phyloP scores from a whole-genome alignment of 2,113 vertebrate species.

The Plestiodon gilberti region DNA sequence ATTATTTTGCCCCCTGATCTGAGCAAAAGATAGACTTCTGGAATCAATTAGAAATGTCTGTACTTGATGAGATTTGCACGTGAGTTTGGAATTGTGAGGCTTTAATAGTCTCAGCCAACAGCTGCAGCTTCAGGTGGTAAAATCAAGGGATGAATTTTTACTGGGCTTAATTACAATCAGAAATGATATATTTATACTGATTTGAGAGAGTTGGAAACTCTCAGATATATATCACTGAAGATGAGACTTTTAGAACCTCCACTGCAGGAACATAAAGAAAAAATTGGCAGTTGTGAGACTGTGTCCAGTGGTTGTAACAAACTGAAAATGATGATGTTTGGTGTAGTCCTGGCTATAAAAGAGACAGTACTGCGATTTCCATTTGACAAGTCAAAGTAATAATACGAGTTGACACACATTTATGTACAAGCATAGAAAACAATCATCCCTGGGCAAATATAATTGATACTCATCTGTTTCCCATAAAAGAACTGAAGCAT shows the following conservation, averaged over 20 bases:
- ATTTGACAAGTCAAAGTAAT: conserved; percentile 66
- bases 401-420: conserved; percentile 57
- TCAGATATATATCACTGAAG: conserved; percentile 65
- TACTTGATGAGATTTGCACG: conserved; percentile 95
- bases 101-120: conserved; percentile 86
- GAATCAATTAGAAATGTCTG: conserved; percentile 96
- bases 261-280: conserved; percentile 53
- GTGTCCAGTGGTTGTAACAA: conserved; percentile 48
- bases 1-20: conserved; percentile 81
- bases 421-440: conserved; percentile 22
- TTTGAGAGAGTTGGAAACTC: conserved; percentile 53
- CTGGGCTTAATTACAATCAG: conserved; percentile 83
- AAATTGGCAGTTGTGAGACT: conserved; percentile 59
- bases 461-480: conserved; percentile 13
- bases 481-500: not conserved
- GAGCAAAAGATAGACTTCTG: conserved; percentile 86
- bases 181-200: conserved; percentile 69
- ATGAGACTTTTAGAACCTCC: conserved; percentile 67
- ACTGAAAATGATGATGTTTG: conserved; percentile 30
- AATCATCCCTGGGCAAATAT: conserved; percentile 21
- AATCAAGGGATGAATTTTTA: conserved; percentile 77
- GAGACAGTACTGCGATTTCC: conserved; percentile 61
- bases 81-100: conserved; percentile 81
- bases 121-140: conserved; percentile 94
- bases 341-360: conserved; percentile 46